A percentile compares a stretch with the other conserved stretches of the same genome.
Conservation (phyloP, 1,140 invertebrate species). For the Andrena cerasifolii region DNA sequence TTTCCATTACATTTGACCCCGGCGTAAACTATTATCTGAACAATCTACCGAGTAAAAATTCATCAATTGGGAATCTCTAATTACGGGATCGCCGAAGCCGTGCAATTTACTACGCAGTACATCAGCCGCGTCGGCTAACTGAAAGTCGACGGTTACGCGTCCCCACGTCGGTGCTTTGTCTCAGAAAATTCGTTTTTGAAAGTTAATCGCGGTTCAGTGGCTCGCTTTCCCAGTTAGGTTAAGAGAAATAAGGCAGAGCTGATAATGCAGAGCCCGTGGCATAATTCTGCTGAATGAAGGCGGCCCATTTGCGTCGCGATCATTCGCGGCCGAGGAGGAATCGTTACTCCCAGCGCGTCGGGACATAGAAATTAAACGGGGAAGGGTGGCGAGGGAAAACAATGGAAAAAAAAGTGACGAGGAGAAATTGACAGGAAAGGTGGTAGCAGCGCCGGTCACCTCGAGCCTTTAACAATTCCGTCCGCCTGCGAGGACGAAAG, state of each 20-base stretch:
- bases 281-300: background rate
- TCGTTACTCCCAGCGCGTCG: background rate
- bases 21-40: background rate
- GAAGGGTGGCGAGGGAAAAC: background rate
- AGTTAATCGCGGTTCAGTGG: background rate
- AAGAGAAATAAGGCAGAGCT: conserved; percentile 33
- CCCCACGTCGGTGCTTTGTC: background rate
- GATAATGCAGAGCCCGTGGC: background rate
- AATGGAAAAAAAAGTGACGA: conserved; percentile 28
- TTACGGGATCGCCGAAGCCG: background rate
- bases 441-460: conserved; percentile 51
- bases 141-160: background rate
- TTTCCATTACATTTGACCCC: background rate
- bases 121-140: background rate
- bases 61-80: background rate
- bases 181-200: background rate
- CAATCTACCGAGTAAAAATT: background rate
- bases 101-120: background rate
- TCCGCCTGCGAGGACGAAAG: background rate
- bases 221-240: conserved; percentile 31
- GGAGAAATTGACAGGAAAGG: conserved; percentile 44
- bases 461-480: conserved; percentile 24
- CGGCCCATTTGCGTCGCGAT: background rate
- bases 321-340: background rate
- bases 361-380: no score